These are phyloP conservation scores for Euura saliciscinereae DNA, from an alignment of 1,140 invertebrate species.

Conservation along the genomic window DNA sequence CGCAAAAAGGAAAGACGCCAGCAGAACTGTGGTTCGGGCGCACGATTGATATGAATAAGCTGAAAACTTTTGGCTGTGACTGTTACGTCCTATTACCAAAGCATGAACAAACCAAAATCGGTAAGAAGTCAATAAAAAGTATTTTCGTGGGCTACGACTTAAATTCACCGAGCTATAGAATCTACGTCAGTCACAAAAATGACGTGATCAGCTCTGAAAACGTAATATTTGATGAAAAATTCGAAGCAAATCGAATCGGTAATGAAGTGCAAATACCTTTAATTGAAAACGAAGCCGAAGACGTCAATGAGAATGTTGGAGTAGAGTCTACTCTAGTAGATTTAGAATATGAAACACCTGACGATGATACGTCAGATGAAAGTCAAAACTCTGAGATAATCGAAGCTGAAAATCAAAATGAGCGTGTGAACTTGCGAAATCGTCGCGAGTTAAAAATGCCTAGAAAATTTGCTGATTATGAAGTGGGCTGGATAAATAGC, in stretches of 20 bases:
- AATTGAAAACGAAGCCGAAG: background rate
- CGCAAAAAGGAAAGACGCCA: constrained; percentile 22
- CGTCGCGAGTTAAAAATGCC: background rate
- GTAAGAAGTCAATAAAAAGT: constrained; percentile 30
- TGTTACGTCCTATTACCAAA: constrained; percentile 29
- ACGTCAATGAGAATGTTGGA: background rate
- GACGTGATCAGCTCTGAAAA: constrained; percentile 14
- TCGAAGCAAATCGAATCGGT: background rate
- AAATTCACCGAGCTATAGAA: constrained; percentile 23
- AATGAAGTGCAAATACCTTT: background rate
- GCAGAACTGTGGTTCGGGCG: constrained; percentile 32
- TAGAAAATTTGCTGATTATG: background rate
- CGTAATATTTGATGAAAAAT: constrained; percentile 26
- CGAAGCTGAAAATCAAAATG: constrained; percentile 1
- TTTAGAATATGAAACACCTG: constrained; percentile 11
- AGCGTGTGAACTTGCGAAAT: constrained; percentile 2
- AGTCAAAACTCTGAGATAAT: constrained; percentile 6
- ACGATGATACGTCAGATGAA: constrained; percentile 6
- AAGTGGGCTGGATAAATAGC: background rate
- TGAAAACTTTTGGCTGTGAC: constrained; percentile 30
- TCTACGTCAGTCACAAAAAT: constrained; percentile 18
- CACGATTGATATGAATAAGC: constrained; percentile 17
- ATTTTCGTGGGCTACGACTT: constrained; percentile 36
- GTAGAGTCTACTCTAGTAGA: constrained; percentile 5
- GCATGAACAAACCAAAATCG: constrained; percentile 28